Evolutionary conservation across 2,888 invertebrate genomes (phyloP).

Genomic region (Acleris sparsana): DNA sequence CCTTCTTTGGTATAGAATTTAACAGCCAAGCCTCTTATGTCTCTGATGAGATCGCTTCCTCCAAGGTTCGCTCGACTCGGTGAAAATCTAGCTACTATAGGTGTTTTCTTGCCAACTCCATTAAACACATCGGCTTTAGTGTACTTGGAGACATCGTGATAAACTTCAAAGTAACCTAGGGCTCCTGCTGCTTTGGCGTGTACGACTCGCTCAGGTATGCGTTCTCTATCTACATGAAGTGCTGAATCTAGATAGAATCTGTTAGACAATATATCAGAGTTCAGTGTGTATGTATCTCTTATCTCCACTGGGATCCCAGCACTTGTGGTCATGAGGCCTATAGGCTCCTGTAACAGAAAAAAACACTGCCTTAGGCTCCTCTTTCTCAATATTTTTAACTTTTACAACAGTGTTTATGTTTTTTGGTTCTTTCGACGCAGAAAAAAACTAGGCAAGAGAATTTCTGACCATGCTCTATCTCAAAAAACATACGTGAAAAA

Average conservation of each 20-base stretch:
- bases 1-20: slow-evolving; percentile 58
- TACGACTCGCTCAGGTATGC: slow-evolving; percentile 95
- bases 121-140: slow-evolving; percentile 89
- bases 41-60: slow-evolving; percentile 91
- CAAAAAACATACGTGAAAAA: no score
- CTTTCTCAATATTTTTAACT: no score
- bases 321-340: slow-evolving; percentile 86
- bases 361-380: no score
- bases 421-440: no score
- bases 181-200: slow-evolving; percentile 96
- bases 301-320: slow-evolving; percentile 90
- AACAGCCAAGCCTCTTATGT: slow-evolving; percentile 79
- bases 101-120: slow-evolving; percentile 89
- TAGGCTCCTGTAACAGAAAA: slow-evolving; percentile 66
- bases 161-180: slow-evolving; percentile 92
- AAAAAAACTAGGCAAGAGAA: no score
- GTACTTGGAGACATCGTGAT: slow-evolving; percentile 90
- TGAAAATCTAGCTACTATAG: slow-evolving; percentile 89
- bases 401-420: no score
- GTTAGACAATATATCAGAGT: slow-evolving; percentile 79
- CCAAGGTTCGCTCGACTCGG: slow-evolving; percentile 92
- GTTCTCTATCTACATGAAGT: slow-evolving; percentile 90
- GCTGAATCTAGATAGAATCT: slow-evolving; percentile 54
- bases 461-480: no score
- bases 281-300: slow-evolving; percentile 88